Evolutionary conservation across 2,797 vertebrate species (phyloP).

Genomic region (Sandelia bainsii): DNA sequence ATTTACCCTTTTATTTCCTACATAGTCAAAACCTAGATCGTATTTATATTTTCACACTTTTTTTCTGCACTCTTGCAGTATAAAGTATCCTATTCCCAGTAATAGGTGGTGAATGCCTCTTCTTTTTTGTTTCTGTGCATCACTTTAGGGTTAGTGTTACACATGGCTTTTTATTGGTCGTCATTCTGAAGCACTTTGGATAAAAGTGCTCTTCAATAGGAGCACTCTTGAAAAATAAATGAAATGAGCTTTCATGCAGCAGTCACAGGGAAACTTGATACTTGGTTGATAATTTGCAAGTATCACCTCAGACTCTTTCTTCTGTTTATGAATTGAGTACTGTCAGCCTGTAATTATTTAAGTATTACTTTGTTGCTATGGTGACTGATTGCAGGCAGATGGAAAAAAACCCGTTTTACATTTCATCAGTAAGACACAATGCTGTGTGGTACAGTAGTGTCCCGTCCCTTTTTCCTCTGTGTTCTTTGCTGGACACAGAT

Average conservation of each 20-base stretch:
- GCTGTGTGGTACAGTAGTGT: too few species aligned
- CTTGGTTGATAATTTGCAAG: not conserved
- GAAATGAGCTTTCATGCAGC: slow-evolving; percentile 14
- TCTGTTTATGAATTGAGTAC: not conserved
- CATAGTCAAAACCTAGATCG: not conserved
- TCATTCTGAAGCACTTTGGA: slow-evolving; percentile 16
- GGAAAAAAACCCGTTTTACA: not conserved
- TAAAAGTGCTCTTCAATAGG: slow-evolving; percentile 32
- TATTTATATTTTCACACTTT: not conserved
- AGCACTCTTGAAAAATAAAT: slow-evolving; percentile 30
- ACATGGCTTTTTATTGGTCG: slow-evolving; percentile 9
- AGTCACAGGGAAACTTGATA: not conserved
- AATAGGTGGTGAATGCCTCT: too few species aligned
- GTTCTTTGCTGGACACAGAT: not conserved
- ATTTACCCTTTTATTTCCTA: not conserved
- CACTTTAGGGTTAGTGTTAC: not conserved
- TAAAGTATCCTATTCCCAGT: not conserved
- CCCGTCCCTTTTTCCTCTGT: not conserved
- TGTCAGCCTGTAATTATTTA: slow-evolving; percentile 11
- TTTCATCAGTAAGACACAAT: not conserved
- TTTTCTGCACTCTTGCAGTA: not conserved
- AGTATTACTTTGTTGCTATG: slow-evolving; percentile 2
- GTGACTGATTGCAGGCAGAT: slow-evolving; percentile 16
- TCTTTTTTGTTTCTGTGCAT: not conserved
- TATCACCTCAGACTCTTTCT: slow-evolving; percentile 2